These are phyloP conservation scores for Acanthosepion esculentum DNA, from an alignment of 2,888 invertebrate species.

Conservation along the genomic window DNA sequence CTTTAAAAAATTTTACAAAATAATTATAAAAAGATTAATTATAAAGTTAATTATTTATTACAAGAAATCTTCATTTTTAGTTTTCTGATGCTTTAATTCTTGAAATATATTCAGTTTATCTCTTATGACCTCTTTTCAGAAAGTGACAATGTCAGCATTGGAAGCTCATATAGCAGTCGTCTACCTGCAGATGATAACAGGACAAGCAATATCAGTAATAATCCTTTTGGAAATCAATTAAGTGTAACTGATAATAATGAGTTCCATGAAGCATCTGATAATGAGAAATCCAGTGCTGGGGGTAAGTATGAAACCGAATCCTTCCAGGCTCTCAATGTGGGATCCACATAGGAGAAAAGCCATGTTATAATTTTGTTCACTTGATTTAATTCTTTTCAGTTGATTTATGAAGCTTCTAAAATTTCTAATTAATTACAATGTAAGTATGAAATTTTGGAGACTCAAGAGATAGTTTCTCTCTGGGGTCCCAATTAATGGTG, in stretches of 20 bases:
- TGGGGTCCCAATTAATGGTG: not conserved
- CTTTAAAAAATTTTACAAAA: too few species aligned
- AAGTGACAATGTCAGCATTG: conserved; percentile 71
- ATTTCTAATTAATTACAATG: too few species aligned
- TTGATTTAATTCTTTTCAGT: not conserved
- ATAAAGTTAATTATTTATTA: not conserved
- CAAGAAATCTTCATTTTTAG: not conserved
- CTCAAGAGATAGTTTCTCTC: not conserved
- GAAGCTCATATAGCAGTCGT: conserved; percentile 64
- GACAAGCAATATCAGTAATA: conserved; percentile 65
- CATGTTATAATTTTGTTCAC: not conserved
- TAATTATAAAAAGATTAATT: too few species aligned
- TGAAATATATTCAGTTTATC: not conserved
- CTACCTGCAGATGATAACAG: conserved; percentile 62
- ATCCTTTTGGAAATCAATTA: conserved; percentile 65
- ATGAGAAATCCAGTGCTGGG: conserved; percentile 62
- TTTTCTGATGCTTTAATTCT: not conserved
- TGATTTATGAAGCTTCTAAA: not conserved
- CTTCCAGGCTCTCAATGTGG: not conserved
- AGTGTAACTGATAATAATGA: conserved; percentile 72
- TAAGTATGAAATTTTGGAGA: not conserved
- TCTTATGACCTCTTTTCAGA: conserved; percentile 56
- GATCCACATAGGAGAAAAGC: not conserved
- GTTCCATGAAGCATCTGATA: conserved; percentile 68
- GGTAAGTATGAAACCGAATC: conserved; percentile 57